A percentile compares a stretch with the other conserved stretches of the same genome.
Evolutionary conservation across 64 coral and sea anemone genomes (phyloP).

Genomic region (Pachyseris speciosa): DNA sequence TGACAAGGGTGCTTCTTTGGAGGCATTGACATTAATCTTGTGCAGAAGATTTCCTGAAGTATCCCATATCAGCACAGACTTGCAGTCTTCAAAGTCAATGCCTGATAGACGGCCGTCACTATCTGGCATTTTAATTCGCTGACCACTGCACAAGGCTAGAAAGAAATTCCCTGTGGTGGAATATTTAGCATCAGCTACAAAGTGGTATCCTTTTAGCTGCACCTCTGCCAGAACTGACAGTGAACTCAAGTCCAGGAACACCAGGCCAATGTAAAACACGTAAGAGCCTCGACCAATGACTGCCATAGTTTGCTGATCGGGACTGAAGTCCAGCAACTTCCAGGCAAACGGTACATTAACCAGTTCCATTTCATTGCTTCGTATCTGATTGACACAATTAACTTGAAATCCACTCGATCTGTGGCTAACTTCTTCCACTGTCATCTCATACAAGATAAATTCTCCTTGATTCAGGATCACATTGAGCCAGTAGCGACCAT

Average conservation of each 20-base stretch:
- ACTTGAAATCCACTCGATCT: neutral
- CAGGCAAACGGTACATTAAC: neutral
- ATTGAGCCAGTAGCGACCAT: neutral
- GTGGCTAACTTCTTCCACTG: neutral
- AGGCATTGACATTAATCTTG: neutral
- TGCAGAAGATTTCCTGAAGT: slow-evolving; percentile 9
- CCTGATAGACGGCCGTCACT: neutral
- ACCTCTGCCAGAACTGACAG: neutral
- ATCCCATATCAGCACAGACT: slow-evolving; percentile 13
- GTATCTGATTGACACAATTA: neutral
- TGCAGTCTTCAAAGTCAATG: slow-evolving; percentile 17
- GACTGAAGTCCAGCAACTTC: slow-evolving; percentile 9
- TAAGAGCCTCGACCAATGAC: neutral
- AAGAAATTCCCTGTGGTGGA: neutral
- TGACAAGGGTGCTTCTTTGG: neutral
- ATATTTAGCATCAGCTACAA: slow-evolving; percentile 42
- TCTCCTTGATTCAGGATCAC: slow-evolving; percentile 2
- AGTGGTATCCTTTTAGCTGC: slow-evolving; percentile 6
- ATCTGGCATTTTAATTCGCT: neutral
- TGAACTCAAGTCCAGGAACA: neutral
- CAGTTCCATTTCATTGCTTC: neutral
- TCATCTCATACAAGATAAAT: slow-evolving; percentile 17
- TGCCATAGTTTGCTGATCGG: slow-evolving; percentile 7
- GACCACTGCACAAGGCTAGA: slow-evolving; percentile 11
- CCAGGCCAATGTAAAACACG: slow-evolving; percentile 7